Conservation (phyloP, 2,797 vertebrate genomes). For the Cygnus olor region DNA sequence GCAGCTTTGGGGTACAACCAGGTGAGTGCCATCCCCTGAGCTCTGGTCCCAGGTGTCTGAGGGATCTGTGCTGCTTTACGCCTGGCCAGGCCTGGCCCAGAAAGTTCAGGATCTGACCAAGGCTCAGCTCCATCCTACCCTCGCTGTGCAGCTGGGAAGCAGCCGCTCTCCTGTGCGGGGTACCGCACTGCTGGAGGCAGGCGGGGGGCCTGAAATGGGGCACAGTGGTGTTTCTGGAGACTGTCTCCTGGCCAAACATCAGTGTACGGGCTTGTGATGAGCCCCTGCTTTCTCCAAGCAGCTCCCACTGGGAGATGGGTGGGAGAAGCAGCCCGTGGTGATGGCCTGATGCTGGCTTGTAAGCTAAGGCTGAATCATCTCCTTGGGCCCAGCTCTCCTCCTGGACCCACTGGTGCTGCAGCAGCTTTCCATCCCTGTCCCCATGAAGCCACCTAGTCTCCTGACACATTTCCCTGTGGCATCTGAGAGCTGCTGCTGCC, state of each 20-base stretch:
- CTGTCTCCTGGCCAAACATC: background rate
- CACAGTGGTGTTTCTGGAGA: background rate
- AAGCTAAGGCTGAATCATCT: background rate
- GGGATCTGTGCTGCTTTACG: background rate
- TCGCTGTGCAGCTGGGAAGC: background rate
- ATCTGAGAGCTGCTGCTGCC: background rate
- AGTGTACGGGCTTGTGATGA: background rate
- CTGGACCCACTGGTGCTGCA: fast-evolving
- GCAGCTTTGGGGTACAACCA: background rate
- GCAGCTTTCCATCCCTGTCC: background rate
- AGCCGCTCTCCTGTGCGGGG: background rate
- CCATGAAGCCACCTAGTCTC: background rate
- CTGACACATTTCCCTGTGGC: background rate
- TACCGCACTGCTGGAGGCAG: background rate
- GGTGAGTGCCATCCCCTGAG: background rate
- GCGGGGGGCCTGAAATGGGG: fast-evolving
- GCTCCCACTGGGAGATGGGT: background rate
- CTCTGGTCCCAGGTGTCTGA: background rate
- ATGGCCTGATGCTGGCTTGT: background rate
- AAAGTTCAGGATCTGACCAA: background rate
- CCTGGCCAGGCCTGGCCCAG: background rate
- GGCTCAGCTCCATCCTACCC: background rate
- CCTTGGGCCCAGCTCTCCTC: background rate
- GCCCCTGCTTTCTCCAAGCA: background rate
- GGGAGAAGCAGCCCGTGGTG: background rate